phyloP scores from a whole-genome alignment of 2,888 invertebrate genomes.

The Lydus trimaculatus region DNA sequence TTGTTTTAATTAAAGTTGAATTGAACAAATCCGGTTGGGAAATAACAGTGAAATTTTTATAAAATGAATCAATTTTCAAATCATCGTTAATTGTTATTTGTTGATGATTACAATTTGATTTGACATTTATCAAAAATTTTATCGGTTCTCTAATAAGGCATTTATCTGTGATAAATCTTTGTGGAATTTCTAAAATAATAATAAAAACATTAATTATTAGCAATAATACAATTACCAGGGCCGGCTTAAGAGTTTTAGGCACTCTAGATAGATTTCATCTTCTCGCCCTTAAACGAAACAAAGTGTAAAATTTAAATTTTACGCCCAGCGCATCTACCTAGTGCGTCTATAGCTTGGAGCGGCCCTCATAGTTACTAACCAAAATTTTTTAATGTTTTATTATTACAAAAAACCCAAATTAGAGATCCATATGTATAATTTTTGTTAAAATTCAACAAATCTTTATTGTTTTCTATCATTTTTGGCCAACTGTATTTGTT shows the following conservation, averaged over 20 bases:
- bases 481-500: slow-evolving; percentile 28
- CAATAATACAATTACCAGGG: slow-evolving; percentile 1
- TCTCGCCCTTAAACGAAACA: no score
- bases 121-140: slow-evolving; percentile 60
- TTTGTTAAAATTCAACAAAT: slow-evolving; percentile 26
- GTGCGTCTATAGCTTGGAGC: no score
- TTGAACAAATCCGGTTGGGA: background rate
- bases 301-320: no score
- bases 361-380: no score
- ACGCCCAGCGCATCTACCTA: no score
- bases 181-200: slow-evolving; percentile 52
- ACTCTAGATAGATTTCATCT: no score
- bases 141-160: slow-evolving; percentile 57
- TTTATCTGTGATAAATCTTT: slow-evolving; percentile 49
- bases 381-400: slow-evolving; percentile 39
- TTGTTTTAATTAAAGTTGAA: background rate
- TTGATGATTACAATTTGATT: slow-evolving; percentile 57
- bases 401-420: slow-evolving; percentile 42
- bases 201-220: slow-evolving; percentile 13
- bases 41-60: slow-evolving; percentile 12
- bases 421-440: slow-evolving; percentile 37
- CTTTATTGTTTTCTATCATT: background rate
- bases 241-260: no score
- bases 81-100: slow-evolving; percentile 14
- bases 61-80: background rate